Base-by-base conservation (phyloP, 2,113 vertebrate species). In the Epinephelus cyanopodus region DNA sequence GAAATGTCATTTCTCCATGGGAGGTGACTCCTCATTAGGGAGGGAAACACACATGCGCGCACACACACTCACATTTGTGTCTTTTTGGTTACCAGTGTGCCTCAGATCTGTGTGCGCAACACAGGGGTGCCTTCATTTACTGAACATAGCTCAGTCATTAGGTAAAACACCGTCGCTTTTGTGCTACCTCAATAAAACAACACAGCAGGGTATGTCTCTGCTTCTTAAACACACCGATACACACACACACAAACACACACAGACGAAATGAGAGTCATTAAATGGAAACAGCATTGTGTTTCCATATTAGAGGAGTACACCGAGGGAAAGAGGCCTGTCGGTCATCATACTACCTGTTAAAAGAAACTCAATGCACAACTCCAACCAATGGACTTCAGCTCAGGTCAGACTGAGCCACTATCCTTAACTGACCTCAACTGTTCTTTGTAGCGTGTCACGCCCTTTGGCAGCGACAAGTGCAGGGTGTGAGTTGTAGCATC, bases 1-100 rank as follows among this genome's bases (percentile, higher is more conserved):
- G 23, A 66, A 81, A 58, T 48, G 57, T 79, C 4, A n/a, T 48
- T 39, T 68, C 81, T 75, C 61, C 9, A 3, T 23, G 57, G 81
- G 85, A 83, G 81, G 73, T 62, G 54, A 61, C 74, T 63, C 50
- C 74, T 80, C 68, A 79, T 90, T 90, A 88, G 63, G 11, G 42
- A 62, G 19, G 42, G 37, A 70, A 68, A 64, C 47, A 65, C 56
- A 79, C 57, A 58, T 42, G 48, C 52, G 3, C 29, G 5, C 29
- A 65, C 54, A 79, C 74, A 27, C 25, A 5, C 58, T 63, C 54
- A 69, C 74, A 33, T 65, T 71, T 79, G 68, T 73, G 68, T 37
- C 62, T 42, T 78, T 77, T 61, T 57, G 66, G 66, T 76, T 68
- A 42, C 50, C 45, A 62, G 48, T 62, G 72, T 70, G 82, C 45